phyloP scores from a whole-genome alignment of 2,113 vertebrate genomes.

The Mesocricetus auratus region DNA sequence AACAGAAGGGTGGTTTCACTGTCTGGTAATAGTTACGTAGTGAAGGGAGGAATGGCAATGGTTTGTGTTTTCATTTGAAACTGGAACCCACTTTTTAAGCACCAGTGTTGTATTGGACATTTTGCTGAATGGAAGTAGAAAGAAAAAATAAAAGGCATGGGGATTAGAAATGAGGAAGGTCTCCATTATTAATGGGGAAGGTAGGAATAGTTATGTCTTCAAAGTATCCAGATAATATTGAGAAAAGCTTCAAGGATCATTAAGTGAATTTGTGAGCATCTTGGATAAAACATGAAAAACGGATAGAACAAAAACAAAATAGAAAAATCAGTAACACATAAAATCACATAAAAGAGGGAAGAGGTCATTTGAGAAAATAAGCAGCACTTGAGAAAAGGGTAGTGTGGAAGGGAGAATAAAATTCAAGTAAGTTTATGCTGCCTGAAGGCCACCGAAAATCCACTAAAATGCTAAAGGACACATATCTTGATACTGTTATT shows the following conservation, averaged over 20 bases:
- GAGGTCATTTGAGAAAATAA: not conserved
- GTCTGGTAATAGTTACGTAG: not conserved
- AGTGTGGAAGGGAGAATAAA: not conserved
- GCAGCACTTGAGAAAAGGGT: not conserved
- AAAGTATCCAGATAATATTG: not conserved
- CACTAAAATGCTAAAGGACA: not conserved
- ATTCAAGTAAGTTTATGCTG: no score
- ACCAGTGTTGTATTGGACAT: not conserved
- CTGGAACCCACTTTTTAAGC: not conserved
- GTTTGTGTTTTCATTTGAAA: not conserved
- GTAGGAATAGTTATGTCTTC: not conserved
- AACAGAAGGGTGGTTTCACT: not conserved
- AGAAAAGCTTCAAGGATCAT: not conserved
- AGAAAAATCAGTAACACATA: not conserved
- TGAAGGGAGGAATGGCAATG: not conserved
- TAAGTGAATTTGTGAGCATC: not conserved
- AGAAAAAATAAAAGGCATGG: not conserved
- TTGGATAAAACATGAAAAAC: not conserved
- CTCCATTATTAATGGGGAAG: not conserved
- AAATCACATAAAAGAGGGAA: not conserved
- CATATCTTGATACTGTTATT: not conserved
- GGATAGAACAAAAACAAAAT: not conserved
- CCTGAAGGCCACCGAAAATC: not conserved
- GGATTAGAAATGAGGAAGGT: not conserved
- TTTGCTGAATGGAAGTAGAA: not conserved